Evolutionary conservation across 2,113 vertebrate species (phyloP), one percentile per base, ranked within the genome.

Genomic region (Ia io): DNA sequence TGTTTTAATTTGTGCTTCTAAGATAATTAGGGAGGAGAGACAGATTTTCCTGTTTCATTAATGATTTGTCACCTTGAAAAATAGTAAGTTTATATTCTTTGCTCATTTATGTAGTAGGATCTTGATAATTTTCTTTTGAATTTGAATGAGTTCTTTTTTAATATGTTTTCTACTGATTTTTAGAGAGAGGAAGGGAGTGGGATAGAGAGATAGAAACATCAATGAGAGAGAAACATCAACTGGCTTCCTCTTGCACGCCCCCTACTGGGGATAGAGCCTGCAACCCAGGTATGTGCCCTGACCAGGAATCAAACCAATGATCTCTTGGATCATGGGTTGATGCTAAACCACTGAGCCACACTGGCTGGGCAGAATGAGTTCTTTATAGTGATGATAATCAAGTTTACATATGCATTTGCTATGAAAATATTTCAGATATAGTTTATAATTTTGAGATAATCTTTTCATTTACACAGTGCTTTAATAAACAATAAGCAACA

Each of bases 401-500:
- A 96, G 40, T 51, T 74, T 70, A 74, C 22, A 49, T 6, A 71
- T 42, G 13, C 35, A 83, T 67, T 86, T 83, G 49, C 28, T 84
- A 90, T 35, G 73, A 88, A 93, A 85, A 71, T 18, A 78, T 70
- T 86, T 71, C 56, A 37, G n/a, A 61, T 80, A 88, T 28, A 61
- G 59, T 42, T 56, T 59, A 25, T 9, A 77, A 59, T 53, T 63
- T 85, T n/a, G 79, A 76, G 47, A 69, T 42, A 91, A 74, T 40
- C 49, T 94, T 89, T 92, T 83, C 49, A 84, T 53, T 84, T 93
- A 56, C 20, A 92, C 2, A 77, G 77, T 18, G 70, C 84, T 90
- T 79, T 47, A 78, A 61, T 88, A 84, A 95, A 61, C 74, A 92
- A 65, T 77, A 85, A 80, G 32, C 69, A 83, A 70, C 9, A 74